Base-by-base conservation (phyloP, 2,797 vertebrate genomes). In the Betta splendens region DNA sequence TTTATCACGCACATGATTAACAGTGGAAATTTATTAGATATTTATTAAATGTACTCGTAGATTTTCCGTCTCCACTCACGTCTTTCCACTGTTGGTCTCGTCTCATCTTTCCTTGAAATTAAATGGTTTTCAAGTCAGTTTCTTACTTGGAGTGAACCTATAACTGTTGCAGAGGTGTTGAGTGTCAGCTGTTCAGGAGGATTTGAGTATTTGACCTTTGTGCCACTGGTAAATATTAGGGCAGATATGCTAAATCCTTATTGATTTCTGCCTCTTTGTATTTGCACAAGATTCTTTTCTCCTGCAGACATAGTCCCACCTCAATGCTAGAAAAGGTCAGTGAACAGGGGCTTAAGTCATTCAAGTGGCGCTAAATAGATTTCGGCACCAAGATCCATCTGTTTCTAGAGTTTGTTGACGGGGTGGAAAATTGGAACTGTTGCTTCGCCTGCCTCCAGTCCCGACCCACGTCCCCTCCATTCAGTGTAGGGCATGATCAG, bases 331-430 rank as follows among this genome's bases (percentile, higher is more conserved):
- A 54, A 85, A 87, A 86, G 84, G 82, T 87, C 85, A 86, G 56
- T 16, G 31, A 64, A 75, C 20, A 23, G 69, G 55, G 69, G 82
- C 84, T 89, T 82, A 83, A 86, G 68, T 82, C 82, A 79, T 75
- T 84, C 72, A 70, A 74, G 69, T 85, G 79, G 68, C 81, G 82
- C 80, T 87, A 81, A 87, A 88, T 81, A 77, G 83, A 87, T 88
- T 89, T 86, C 64, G 80, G 35, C 56, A 79, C 46, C 46, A 77
- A 77, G 77, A 86, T 87, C 81, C 80, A 83, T 89, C 81, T 87
- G 81, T 84, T 87, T 84, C 83, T 71, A 55, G 71, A 82, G 73
- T 86, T 87, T 87, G 80, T 86, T 87, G 85, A 84, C 80, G 65
- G 70, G 72, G 64, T 67, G 83, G 82, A 82, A 83, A 84, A 87